phyloP scores from a whole-genome alignment of 2,113 vertebrate genomes.

The Megalops atlanticus region DNA sequence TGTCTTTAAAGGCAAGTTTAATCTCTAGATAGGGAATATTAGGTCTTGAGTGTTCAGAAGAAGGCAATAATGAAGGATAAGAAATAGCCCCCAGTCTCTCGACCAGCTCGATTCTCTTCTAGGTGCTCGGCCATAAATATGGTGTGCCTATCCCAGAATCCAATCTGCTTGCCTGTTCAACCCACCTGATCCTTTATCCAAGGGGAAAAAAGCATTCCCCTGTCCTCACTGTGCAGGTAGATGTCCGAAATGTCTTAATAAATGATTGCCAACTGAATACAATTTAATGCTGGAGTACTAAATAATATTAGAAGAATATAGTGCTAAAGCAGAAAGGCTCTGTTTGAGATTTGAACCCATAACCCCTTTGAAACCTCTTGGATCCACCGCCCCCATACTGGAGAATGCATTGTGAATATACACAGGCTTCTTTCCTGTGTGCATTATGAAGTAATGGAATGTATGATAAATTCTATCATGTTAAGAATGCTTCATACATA shows the following conservation, averaged over 20 bases:
- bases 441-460: too few species aligned
- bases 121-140: neutral
- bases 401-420: too few species aligned
- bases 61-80: too few species aligned
- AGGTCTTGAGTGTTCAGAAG: neutral
- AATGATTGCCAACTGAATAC: neutral
- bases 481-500: too few species aligned
- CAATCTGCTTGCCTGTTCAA: neutral
- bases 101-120: neutral
- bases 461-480: too few species aligned
- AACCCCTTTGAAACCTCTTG: neutral
- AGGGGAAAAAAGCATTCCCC: neutral
- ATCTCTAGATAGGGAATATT: neutral
- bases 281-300: neutral
- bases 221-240: neutral
- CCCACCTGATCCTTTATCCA: neutral
- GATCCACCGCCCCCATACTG: neutral
- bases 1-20: conserved; percentile 1
- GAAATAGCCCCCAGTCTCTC: neutral
- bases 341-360: neutral
- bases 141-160: neutral
- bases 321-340: too few species aligned
- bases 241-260: neutral
- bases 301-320: neutral
- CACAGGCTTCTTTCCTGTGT: too few species aligned